These are phyloP conservation scores for Nothocercus nigrocapillus DNA, from an alignment of 2,113 vertebrate genomes.

Conservation along the genomic window DNA sequence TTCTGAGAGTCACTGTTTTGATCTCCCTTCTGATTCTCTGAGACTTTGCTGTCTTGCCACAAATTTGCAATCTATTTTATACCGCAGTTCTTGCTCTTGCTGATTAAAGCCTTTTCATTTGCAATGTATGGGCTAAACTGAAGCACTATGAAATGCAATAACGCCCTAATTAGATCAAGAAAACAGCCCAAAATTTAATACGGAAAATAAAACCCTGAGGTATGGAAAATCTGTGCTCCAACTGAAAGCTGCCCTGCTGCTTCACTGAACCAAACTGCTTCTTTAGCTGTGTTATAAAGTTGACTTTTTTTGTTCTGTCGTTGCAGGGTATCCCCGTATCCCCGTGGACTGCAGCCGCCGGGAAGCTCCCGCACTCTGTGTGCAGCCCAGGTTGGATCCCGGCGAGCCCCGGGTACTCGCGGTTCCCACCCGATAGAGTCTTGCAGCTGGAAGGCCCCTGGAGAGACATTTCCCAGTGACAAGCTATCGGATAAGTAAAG, in stretches of 20 bases:
- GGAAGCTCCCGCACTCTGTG: neutral
- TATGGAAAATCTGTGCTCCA: neutral
- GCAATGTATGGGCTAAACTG: neutral
- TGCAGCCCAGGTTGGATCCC: neutral
- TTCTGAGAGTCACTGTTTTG: neutral
- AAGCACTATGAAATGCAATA: neutral
- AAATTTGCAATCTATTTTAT: neutral
- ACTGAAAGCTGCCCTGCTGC: neutral
- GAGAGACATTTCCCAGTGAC: neutral
- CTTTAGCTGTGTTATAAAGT: neutral
- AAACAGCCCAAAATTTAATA: neutral
- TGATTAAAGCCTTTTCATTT: neutral
- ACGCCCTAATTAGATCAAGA: neutral
- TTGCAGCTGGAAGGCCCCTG: neutral
- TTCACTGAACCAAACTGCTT: neutral
- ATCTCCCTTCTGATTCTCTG: neutral
- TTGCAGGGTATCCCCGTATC: neutral
- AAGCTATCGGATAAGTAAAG: neutral
- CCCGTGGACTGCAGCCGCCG: neutral
- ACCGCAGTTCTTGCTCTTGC: neutral
- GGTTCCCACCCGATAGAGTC: neutral
- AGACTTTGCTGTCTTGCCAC: neutral
- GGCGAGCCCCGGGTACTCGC: accelerated
- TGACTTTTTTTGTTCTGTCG: neutral
- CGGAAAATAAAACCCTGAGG: neutral